Evolutionary conservation across 1,140 invertebrate genomes (phyloP), one percentile per base, ranked within the genome.

Genomic region (Diprion similis): DNA sequence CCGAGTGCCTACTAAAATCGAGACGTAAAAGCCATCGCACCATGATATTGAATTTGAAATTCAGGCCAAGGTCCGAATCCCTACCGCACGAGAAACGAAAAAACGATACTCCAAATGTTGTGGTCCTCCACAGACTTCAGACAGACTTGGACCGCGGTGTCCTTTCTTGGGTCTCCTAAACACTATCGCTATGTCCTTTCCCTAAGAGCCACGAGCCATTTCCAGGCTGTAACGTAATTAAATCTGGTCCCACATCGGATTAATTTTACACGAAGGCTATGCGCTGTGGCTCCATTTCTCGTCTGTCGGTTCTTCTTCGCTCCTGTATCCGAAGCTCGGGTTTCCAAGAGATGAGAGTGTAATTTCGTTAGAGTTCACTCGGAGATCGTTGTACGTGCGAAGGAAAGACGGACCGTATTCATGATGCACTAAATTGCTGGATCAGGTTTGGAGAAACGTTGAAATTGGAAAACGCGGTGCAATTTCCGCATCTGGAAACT

Each of bases 191-290:
- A 64, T 1, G 17, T 64, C 17, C 59, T 64, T 17, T 7, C 13
- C 2, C 59, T 68, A 13, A 68, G 37, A 68, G 18, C 15, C 13
- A 15, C 59, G 59, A 64, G 4, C 59, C 17, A 4, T 17, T 64
- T 37, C 24, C 24, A 37, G 7, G n/a, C 69, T 47, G 37, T 48
- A n/a, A 65, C 19, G 37, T 18, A 74, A 77, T 78, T 78, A 75
- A 78, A 75, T 78, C 73, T 78, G 73, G 66, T 48, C 51, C 47
- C 37, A 72, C 64, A 72, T 75, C 70, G 67, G 48, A 78, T 78
- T 78, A 78, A 78, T 78, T 78, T 71, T 73, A 47, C 65, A 59
- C 51, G 51, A 6, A 59, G 51, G n/a, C 51, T 59, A 17, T 59
- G n/a, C 51, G 4, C 24, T 8, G 11, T 17, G 6, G 9, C 9